phyloP scores from a whole-genome alignment of 1,140 invertebrate species.

The Metaphire vulgaris region DNA sequence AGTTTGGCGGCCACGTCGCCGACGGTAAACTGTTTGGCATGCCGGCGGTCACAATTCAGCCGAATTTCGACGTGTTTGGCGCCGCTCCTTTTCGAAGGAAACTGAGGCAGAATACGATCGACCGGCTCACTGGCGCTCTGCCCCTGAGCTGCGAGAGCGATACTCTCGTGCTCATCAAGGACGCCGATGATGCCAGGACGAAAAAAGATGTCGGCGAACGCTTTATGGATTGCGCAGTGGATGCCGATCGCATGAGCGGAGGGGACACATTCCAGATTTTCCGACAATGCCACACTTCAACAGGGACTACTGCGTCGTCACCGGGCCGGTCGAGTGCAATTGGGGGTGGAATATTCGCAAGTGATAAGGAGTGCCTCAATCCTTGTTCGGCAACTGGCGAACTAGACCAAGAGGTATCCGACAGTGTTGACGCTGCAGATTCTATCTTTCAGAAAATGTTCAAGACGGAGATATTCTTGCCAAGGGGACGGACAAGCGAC shows the following conservation, averaged over 20 bases:
- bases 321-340: no score
- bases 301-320: neutral
- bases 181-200: neutral
- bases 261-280: neutral
- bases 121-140: neutral
- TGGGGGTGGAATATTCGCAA: no score
- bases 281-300: neutral
- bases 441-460: no score
- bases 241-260: neutral
- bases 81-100: constrained; percentile 48
- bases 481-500: no score
- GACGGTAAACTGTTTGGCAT: no score
- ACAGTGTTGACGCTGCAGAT: no score
- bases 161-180: neutral
- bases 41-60: no score
- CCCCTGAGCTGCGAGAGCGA: neutral
- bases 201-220: neutral
- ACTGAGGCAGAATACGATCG: neutral
- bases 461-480: no score
- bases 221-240: neutral
- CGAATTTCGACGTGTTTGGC: constrained; percentile 44
- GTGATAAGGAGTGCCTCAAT: no score
- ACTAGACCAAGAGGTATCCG: no score
- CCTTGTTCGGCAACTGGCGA: no score
- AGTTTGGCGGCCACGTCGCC: no score